Percentiles rank a stretch among this genome's conserved stretches.
Conservation (phyloP, 2,797 vertebrate species). For the Ibycter americanus region DNA sequence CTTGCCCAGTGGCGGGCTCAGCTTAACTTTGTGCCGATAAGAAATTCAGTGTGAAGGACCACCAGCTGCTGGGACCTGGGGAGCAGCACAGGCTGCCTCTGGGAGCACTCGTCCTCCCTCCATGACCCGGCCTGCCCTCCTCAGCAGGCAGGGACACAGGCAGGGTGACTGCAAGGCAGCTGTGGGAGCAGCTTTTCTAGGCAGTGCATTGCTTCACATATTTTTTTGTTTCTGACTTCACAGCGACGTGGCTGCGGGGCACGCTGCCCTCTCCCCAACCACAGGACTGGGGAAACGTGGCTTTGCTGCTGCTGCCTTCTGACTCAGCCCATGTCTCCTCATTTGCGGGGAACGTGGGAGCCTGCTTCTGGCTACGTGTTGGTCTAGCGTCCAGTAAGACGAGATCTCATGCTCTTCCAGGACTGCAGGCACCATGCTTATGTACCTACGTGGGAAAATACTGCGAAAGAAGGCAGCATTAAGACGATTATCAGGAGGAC, state of each 20-base stretch:
- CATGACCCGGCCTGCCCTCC: accelerated
- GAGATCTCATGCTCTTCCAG: not conserved
- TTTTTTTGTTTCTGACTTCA: not conserved
- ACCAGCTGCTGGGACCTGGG: not conserved
- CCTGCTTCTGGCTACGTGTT: not conserved
- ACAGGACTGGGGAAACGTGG: accelerated
- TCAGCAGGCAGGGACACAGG: accelerated
- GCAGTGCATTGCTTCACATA: accelerated
- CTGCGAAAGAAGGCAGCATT: not conserved
- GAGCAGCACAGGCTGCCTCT: not conserved
- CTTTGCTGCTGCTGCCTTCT: not conserved
- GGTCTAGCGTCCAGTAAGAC: not conserved
- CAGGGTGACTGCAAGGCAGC: too few relatives aligned
- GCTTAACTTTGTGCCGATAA: not conserved
- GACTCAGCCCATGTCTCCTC: not conserved
- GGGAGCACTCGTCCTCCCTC: accelerated
- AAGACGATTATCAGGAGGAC: not conserved
- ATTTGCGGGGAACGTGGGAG: not conserved
- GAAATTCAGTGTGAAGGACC: not conserved
- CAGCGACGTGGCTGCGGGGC: not conserved
- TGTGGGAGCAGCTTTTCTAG: not conserved
- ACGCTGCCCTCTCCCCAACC: not conserved
- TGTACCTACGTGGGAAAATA: accelerated
- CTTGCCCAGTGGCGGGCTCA: accelerated
- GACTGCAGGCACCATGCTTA: not conserved